Conservation (phyloP, 2,797 vertebrate genomes). For the Amblyopsis hoosieri region DNA sequence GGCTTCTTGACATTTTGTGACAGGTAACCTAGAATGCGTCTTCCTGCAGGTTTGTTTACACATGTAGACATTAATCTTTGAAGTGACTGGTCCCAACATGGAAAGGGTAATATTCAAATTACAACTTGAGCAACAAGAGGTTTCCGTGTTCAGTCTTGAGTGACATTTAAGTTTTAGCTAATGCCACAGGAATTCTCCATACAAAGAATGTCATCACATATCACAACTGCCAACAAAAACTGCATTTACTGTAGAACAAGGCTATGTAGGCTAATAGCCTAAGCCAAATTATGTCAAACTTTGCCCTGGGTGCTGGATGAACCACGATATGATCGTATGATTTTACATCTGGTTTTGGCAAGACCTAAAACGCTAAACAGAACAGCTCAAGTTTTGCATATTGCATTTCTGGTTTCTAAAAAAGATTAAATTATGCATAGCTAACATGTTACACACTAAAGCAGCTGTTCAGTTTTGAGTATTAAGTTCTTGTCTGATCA, state of each 20-base stretch:
- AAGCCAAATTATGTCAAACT: no score
- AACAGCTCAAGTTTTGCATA: not conserved
- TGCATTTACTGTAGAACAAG: not conserved
- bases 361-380: not conserved
- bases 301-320: no score
- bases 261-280: not conserved
- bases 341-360: not conserved
- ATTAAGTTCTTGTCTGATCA: no score
- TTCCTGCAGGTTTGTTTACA: no score
- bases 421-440: not conserved
- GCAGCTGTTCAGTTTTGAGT: not conserved
- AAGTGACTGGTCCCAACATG: no score
- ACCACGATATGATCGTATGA: no score
- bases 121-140: not conserved
- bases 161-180: not conserved
- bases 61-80: no score
- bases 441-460: not conserved
- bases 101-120: not conserved
- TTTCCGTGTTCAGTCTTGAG: not conserved
- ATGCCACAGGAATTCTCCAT: not conserved
- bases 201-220: not conserved
- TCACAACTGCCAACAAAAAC: slow-evolving; percentile 2
- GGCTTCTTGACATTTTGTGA: no score
- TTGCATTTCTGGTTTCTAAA: not conserved
- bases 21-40: no score